phyloP scores from a whole-genome alignment of 2,113 vertebrate species.

The Zosterops hypoxanthus region DNA sequence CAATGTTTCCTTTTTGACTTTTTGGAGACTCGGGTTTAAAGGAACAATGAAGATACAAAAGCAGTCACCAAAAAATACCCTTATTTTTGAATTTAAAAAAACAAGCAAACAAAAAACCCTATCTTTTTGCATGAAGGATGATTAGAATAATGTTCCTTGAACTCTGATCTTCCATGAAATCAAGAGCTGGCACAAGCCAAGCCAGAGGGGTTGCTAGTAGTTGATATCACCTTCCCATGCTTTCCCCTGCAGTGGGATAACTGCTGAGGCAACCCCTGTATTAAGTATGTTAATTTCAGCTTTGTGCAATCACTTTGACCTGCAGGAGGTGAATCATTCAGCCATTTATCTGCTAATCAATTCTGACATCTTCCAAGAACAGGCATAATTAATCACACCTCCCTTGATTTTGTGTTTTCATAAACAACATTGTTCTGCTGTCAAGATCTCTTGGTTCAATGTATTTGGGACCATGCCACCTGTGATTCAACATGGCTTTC shows the following conservation, averaged over 20 bases:
- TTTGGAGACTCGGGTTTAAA: not conserved
- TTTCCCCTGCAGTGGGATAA: conserved; percentile 34
- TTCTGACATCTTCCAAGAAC: conserved; percentile 68
- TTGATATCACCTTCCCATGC: not conserved
- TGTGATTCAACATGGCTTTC: conserved; percentile 31
- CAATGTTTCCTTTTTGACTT: not conserved
- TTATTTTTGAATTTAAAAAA: not conserved
- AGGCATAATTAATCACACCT: conserved; percentile 70
- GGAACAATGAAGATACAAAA: not conserved
- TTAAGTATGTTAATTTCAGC: conserved; percentile 56
- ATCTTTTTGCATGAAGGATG: not conserved
- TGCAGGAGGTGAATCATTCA: conserved; percentile 70
- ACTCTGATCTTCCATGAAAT: not conserved
- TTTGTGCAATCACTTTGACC: conserved; percentile 67
- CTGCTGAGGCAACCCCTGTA: conserved; percentile 48
- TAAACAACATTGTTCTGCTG: conserved; percentile 66
- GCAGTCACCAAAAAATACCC: not conserved
- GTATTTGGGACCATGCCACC: conserved; percentile 24
- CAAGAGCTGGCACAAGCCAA: not conserved
- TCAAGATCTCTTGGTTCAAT: conserved; percentile 34
- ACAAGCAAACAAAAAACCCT: not conserved
- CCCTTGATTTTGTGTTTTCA: conserved; percentile 67
- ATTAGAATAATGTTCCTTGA: not conserved
- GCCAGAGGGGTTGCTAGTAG: not conserved
- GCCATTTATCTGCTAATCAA: conserved; percentile 69